phyloP scores from a whole-genome alignment of 2,888 invertebrate genomes.

The Alentia gelatinosa region DNA sequence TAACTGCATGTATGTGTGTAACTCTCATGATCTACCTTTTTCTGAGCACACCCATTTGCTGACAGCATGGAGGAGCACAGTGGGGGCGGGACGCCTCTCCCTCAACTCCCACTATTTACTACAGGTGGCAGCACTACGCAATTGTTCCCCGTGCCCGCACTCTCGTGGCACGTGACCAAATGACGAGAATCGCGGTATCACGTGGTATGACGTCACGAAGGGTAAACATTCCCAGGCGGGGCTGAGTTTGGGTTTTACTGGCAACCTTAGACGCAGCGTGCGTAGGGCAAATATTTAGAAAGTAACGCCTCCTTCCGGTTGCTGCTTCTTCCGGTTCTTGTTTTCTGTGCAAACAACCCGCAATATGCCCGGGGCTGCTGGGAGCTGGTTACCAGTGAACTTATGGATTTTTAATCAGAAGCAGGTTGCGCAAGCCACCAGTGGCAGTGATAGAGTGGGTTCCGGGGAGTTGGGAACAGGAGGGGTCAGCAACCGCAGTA shows the following conservation, averaged over 20 bases:
- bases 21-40: too few relatives aligned
- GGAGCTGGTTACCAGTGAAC: neutral
- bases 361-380: neutral
- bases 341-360: neutral
- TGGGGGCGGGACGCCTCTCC: too few relatives aligned
- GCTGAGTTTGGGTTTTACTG: slow-evolving; percentile 2
- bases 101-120: neutral
- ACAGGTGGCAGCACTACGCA: slow-evolving; percentile 9
- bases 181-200: neutral
- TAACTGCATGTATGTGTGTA: too few relatives aligned
- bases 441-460: neutral
- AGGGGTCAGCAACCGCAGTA: too few relatives aligned
- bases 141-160: neutral
- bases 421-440: neutral
- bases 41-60: too few relatives aligned
- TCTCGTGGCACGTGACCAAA: neutral
- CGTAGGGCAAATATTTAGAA: neutral
- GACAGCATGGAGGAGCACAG: too few relatives aligned
- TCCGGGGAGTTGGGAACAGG: too few relatives aligned
- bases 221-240: neutral
- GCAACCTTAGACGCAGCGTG: slow-evolving; percentile 15
- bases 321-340: neutral
- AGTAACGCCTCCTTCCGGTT: neutral
- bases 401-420: slow-evolving; percentile 6
- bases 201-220: slow-evolving; percentile 21